These are phyloP conservation scores for Eclectus roratus DNA, from an alignment of 2,113 vertebrate species.

Conservation along the genomic window DNA sequence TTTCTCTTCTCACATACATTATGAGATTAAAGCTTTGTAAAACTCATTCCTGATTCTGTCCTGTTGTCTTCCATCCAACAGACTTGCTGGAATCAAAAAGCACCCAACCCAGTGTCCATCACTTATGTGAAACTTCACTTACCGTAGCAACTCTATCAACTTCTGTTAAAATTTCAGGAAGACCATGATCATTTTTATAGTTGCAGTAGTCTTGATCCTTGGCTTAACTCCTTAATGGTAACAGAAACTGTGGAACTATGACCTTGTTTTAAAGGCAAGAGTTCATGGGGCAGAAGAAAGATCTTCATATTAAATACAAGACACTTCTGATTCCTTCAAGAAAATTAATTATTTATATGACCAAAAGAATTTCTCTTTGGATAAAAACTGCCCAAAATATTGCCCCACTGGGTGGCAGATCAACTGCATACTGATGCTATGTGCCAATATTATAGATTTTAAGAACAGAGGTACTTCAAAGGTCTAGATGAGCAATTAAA, in stretches of 20 bases:
- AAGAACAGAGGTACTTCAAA: not conserved
- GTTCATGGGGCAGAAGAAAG: not conserved
- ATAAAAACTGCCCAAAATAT: not conserved
- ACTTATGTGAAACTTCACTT: not conserved
- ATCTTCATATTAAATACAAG: not conserved
- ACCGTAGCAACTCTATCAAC: not conserved
- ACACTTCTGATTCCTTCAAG: not conserved
- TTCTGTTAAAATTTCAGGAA: not conserved
- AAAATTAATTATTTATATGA: not conserved
- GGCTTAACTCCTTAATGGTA: not conserved
- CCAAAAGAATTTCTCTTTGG: not conserved
- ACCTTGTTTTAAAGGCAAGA: not conserved
- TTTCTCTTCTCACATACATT: not conserved
- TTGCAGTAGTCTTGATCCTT: not conserved
- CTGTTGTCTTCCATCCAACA: not conserved
- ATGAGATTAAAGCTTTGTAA: not conserved
- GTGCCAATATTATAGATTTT: not conserved
- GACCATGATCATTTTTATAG: not conserved
- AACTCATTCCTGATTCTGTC: not conserved
- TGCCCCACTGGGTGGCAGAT: not conserved
- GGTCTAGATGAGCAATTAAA: conserved; percentile 15
- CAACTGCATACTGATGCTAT: not conserved
- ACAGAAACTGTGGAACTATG: not conserved
- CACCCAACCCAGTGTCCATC: not conserved
- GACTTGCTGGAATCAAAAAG: not conserved